phyloP scores from a whole-genome alignment of 2,888 invertebrate species.

The Philonicus albiceps region DNA sequence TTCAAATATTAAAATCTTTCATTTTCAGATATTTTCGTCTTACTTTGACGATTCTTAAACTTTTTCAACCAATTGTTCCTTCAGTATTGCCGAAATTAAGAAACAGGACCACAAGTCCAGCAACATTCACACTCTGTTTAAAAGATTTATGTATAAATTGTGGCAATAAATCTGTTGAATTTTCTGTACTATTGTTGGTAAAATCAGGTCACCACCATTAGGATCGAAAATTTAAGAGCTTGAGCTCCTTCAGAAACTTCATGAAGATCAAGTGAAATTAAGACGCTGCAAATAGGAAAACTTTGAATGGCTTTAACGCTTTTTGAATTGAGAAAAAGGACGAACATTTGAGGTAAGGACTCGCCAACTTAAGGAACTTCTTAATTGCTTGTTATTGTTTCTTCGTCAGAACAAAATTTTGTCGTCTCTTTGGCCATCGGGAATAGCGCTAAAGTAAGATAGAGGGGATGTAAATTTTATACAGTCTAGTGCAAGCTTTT shows the following conservation, averaged over 20 bases:
- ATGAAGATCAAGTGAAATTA: background rate
- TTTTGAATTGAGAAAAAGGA: conserved; percentile 3
- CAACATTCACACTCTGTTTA: background rate
- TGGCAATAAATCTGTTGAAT: background rate
- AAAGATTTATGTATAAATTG: background rate
- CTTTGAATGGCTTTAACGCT: conserved; percentile 4
- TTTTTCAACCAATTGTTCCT: background rate
- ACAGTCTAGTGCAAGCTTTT: background rate
- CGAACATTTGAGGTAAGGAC: background rate
- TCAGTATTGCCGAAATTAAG: background rate
- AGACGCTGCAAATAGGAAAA: background rate
- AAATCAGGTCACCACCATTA: background rate
- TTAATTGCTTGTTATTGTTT: conserved; percentile 24
- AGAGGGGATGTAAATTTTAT: background rate
- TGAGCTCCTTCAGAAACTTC: background rate
- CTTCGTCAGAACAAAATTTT: background rate
- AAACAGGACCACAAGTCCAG: background rate
- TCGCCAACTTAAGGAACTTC: background rate
- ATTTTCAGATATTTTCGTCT: background rate
- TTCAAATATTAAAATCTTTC: background rate
- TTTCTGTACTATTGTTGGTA: background rate
- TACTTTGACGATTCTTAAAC: background rate
- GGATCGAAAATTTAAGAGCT: background rate
- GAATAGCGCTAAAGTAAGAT: background rate
- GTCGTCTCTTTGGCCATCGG: background rate